A percentile compares a stretch with the other conserved stretches of the same genome.
Conservation (phyloP, 2,113 vertebrate species). For the Semicossyphus pulcher region DNA sequence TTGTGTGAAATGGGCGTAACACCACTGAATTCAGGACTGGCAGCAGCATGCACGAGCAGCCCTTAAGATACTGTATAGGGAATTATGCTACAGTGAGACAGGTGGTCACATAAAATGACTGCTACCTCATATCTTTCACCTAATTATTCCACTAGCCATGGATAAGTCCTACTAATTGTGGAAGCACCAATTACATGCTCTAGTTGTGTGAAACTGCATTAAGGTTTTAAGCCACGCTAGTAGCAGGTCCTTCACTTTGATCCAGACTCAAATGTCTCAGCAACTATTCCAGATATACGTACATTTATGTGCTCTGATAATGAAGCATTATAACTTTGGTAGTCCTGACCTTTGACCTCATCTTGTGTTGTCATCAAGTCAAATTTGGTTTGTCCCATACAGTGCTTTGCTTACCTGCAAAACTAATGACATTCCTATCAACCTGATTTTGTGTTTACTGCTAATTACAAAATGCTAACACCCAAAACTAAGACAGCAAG, state of each 20-base stretch:
- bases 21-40: not conserved
- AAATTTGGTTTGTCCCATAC: not conserved
- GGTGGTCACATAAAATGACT: conserved; percentile 1
- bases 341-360: not conserved
- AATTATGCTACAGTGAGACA: conserved; percentile 3
- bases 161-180: not conserved
- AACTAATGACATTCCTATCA: not conserved
- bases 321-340: not conserved
- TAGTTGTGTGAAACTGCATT: not conserved
- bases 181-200: not conserved
- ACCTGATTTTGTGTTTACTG: not conserved
- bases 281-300: not conserved
- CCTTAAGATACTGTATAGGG: not conserved
- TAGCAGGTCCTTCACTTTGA: not conserved
- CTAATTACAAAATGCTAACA: too few species aligned
- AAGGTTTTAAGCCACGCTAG: not conserved
- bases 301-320: not conserved
- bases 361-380: too few species aligned
- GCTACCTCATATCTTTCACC: not conserved
- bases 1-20: not conserved
- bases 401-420: not conserved
- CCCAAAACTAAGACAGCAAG: too few species aligned
- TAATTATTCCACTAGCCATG: not conserved
- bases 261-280: not conserved
- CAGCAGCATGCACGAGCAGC: not conserved